Conservation (phyloP, 2,797 vertebrate genomes). For the Coreius guichenoti region DNA sequence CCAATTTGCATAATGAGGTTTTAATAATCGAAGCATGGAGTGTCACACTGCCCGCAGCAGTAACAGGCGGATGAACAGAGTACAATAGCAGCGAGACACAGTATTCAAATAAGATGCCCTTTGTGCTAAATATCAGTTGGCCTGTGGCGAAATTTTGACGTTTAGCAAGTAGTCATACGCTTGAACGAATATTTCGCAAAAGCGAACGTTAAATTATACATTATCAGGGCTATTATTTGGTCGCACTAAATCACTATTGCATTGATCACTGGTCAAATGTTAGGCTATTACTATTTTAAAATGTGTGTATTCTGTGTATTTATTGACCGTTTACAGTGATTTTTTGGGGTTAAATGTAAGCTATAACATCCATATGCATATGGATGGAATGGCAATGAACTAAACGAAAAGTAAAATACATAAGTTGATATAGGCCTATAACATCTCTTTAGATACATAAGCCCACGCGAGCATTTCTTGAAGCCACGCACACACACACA, state of each 20-base stretch:
- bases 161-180: neutral
- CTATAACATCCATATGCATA: neutral
- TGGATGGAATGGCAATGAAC: neutral
- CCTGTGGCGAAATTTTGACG: constrained; percentile 38
- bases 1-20: constrained; percentile 82
- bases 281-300: neutral
- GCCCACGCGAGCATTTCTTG: constrained; percentile 19
- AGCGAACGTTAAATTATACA: neutral
- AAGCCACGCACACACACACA: constrained; percentile 3
- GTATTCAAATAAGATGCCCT: constrained; percentile 67
- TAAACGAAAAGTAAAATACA: neutral
- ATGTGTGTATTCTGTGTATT: neutral
- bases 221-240: neutral
- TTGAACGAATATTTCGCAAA: constrained; percentile 14
- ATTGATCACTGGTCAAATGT: neutral
- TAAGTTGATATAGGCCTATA: neutral
- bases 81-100: constrained; percentile 70
- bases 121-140: constrained; percentile 67
- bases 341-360: neutral
- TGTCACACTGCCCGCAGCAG: constrained; percentile 67
- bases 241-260: neutral
- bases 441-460: neutral
- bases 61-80: constrained; percentile 71
- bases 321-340: neutral
- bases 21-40: constrained; percentile 76